These are phyloP conservation scores for Lasioglossum zephyrum DNA, from an alignment of 2,888 invertebrate genomes.

Conservation along the genomic window DNA sequence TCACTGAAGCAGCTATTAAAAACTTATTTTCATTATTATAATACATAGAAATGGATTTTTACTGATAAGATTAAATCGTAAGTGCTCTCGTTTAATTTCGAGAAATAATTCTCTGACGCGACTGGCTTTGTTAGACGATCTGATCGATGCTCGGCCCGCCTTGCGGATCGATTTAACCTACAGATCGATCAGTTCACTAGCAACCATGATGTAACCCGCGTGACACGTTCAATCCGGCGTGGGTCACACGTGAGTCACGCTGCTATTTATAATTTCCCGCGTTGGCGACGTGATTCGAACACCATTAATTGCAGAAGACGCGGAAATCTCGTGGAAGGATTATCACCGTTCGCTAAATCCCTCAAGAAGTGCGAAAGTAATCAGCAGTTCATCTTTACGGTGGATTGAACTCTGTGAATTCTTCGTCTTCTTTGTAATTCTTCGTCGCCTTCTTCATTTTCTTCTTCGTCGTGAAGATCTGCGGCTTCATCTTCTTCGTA, in stretches of 20 bases:
- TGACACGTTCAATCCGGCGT: constrained; percentile 21
- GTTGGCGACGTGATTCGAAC: constrained; percentile 5
- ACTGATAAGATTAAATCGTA: not conserved
- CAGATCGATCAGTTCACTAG: not conserved
- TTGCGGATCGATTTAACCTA: constrained; percentile 7
- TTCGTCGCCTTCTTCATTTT: not conserved
- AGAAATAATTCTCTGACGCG: not conserved
- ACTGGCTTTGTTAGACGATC: not conserved
- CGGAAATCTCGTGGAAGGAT: not conserved
- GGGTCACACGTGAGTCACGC: constrained; percentile 18
- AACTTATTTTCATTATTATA: not conserved
- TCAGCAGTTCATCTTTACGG: not conserved
- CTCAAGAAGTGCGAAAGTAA: not conserved
- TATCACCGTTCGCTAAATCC: not conserved
- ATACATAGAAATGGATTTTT: not conserved
- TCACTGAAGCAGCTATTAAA: not conserved
- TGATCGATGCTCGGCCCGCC: no score
- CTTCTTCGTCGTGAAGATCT: not conserved
- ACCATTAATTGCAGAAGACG: not conserved
- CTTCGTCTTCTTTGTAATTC: not conserved
- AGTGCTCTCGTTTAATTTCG: not conserved
- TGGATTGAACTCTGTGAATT: not conserved
- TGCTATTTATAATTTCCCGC: constrained; percentile 28
- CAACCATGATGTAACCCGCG: constrained; percentile 25
- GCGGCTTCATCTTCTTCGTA: not conserved